Base-by-base conservation (phyloP, 2,888 invertebrate species). In the Phengaris alcon region DNA sequence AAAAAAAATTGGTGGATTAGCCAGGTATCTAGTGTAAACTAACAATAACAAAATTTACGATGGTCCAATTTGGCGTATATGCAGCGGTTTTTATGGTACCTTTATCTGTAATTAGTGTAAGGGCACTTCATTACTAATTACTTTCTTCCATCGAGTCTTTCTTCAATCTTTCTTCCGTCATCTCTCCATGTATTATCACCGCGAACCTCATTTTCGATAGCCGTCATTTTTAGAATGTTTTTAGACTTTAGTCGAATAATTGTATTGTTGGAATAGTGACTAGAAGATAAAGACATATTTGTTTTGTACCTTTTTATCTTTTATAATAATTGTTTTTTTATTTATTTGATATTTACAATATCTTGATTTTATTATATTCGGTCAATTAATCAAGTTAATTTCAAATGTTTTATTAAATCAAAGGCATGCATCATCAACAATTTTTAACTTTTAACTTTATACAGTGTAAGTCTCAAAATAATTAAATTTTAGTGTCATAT, bases 201-300 rank as follows among this genome's bases (percentile, higher is more conserved):
- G 77, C 79, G 82, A 88, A 91, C 89, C 90, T 90, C 88, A 90
- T 90, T 90, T 89, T 89, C 78, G 79, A 81, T 87, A 85, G 84
- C 76, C 77, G 70, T 76, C 70, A 74, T 57, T 78, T 77, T 76
- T 77, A 73, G 15, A 54, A 51, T 68, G 57, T 74, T 76, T 69
- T 59, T 78, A 76, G 59, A 22, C 46, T 69, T 59, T 78, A 76
- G 59, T 48, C 46, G n/a, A 22, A 54, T 72, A 72, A 72, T 72
- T 54, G 15, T 75, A 12, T 75, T 22, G 70, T 57, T 70, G 70
- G 46, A 74, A 74, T 54, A 52, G 70, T 48, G 69, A 69, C 15
- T 69, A 75, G 46, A 44, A 12, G 69, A 46, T 55, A 69, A 59
- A 64, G 54, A 69, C 69, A 69, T 57, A 69, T 75, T 72, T 72